A percentile compares a stretch with the other conserved stretches of the same genome.
Evolutionary conservation across 1,140 invertebrate genomes (phyloP).

Genomic region (Paracyclopina nana): DNA sequence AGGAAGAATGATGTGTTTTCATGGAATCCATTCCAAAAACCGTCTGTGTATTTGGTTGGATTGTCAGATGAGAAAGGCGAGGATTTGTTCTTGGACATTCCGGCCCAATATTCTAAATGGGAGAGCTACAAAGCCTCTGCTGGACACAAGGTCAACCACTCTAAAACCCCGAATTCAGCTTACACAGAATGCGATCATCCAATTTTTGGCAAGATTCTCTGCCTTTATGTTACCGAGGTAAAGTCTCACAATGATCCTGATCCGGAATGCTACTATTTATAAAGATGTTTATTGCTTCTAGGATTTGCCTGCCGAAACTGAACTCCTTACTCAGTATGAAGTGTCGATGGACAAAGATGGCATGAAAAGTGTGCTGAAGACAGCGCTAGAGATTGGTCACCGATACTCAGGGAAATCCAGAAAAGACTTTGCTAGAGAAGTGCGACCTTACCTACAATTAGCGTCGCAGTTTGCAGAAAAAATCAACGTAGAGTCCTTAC

Average conservation of each 20-base stretch:
- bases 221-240: background rate
- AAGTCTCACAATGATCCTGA: background rate
- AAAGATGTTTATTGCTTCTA: background rate
- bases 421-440: background rate
- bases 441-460: background rate
- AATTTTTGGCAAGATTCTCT: background rate
- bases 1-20: background rate
- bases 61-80: background rate
- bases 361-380: background rate
- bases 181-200: background rate
- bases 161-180: background rate
- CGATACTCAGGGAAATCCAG: background rate
- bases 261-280: background rate
- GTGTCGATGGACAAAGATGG: background rate
- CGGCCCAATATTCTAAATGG: slow-evolving; percentile 1
- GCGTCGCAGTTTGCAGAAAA: background rate
- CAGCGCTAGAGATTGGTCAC: background rate
- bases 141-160: background rate
- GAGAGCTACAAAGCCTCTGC: background rate
- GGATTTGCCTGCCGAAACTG: background rate
- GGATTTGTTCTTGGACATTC: background rate
- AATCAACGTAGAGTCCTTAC: background rate
- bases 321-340: background rate
- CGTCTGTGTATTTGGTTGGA: background rate
- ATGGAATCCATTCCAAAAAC: background rate